Conservation (phyloP, 2,113 vertebrate species). For the Paratilapia polleni region DNA sequence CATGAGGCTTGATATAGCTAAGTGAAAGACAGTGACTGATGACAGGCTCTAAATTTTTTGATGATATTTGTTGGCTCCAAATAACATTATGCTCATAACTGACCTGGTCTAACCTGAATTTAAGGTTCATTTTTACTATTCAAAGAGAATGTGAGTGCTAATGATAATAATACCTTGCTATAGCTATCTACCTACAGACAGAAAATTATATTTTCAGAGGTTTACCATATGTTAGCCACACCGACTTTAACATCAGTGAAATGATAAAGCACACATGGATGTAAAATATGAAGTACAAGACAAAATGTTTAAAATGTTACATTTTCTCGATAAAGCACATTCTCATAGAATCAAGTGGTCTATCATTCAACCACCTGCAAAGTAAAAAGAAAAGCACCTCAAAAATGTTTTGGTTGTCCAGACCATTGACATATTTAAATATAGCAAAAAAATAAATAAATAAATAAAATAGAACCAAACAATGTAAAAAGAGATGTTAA, state of each 20-base stretch:
- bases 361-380: slow-evolving; percentile 16
- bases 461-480: background rate
- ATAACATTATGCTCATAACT: background rate
- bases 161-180: background rate
- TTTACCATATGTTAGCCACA: background rate
- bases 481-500: background rate
- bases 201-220: too few relatives aligned
- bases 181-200: background rate
- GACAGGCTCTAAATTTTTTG: too few relatives aligned
- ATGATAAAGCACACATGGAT: background rate
- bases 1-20: background rate
- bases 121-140: background rate
- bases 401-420: background rate
- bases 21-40: background rate
- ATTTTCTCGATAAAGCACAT: background rate
- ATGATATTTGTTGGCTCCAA: too few relatives aligned
- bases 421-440: background rate
- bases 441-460: background rate
- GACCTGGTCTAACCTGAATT: background rate
- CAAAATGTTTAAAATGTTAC: background rate
- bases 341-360: slow-evolving; percentile 10
- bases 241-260: background rate
- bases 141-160: background rate
- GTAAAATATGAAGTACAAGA: too few relatives aligned
- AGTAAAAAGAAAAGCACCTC: background rate